Conservation (phyloP, 1,140 invertebrate genomes). For the Heliconius melpomene region DNA sequence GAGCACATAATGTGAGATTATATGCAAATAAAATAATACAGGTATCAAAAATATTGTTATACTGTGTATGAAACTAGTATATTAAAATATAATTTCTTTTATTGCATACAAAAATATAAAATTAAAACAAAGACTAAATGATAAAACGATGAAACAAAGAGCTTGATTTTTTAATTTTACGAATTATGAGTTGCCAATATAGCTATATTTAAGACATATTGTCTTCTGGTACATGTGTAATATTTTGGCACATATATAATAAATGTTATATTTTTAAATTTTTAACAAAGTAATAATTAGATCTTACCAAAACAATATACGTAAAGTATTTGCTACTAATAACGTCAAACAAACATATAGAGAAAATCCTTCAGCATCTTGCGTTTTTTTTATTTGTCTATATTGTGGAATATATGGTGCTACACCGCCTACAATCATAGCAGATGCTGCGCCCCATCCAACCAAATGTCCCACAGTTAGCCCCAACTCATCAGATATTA, state of each 20-base stretch:
- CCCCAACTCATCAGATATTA: slow-evolving; percentile 86
- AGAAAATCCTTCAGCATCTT: slow-evolving; percentile 97
- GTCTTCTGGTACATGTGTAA: no score
- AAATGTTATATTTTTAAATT: not conserved
- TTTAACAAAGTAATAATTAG: not conserved
- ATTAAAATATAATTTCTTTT: not conserved
- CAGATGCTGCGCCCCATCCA: slow-evolving; percentile 86
- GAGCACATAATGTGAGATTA: no score
- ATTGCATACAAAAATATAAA: not conserved
- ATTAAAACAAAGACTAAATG: not conserved
- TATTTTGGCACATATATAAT: no score
- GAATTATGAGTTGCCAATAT: not conserved
- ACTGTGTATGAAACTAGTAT: not conserved
- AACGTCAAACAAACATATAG: slow-evolving; percentile 97
- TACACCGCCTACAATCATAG: slow-evolving; percentile 95
- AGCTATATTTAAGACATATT: not conserved
- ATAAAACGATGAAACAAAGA: not conserved
- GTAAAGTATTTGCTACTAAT: slow-evolving; percentile 96
- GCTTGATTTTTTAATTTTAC: not conserved
- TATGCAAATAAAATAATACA: slow-evolving; percentile 20
- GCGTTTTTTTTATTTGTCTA: slow-evolving; percentile 92
- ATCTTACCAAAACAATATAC: slow-evolving; percentile 98
- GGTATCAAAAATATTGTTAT: not conserved
- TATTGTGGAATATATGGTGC: slow-evolving; percentile 96
- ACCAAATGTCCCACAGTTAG: slow-evolving; percentile 85